These are phyloP conservation scores for Alligator mississippiensis DNA, from an alignment of 2,113 vertebrate species.

Conservation along the genomic window DNA sequence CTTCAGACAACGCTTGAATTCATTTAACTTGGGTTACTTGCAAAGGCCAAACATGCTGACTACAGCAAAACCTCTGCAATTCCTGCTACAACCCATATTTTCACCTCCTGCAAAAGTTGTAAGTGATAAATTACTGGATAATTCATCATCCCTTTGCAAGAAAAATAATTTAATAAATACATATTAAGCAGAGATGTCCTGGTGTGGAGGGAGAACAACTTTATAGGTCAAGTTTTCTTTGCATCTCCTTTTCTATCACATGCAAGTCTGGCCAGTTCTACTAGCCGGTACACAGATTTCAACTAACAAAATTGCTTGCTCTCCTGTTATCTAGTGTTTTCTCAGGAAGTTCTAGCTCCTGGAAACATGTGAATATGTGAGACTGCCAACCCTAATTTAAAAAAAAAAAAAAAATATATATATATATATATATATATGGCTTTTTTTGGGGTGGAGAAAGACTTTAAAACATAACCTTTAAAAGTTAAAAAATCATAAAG, in stretches of 20 bases:
- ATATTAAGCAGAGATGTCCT: background rate
- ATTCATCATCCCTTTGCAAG: background rate
- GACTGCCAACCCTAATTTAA: background rate
- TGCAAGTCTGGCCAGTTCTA: background rate
- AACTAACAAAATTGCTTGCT: slow-evolving; percentile 15
- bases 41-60: background rate
- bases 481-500: background rate
- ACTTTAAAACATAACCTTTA: background rate
- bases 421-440: background rate
- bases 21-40: background rate
- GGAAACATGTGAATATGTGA: background rate
- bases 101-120: background rate
- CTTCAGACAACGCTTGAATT: background rate
- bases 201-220: background rate
- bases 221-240: slow-evolving; percentile 2
- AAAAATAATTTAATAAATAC: slow-evolving; percentile 1
- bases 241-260: background rate
- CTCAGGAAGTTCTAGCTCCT: background rate
- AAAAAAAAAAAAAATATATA: no score
- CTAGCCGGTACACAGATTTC: background rate
- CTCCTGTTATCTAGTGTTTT: background rate
- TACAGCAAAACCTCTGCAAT: background rate
- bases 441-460: background rate
- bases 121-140: background rate
- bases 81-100: background rate